phyloP scores from a whole-genome alignment of 1,140 invertebrate species.

The Geopemphigus sp. region DNA sequence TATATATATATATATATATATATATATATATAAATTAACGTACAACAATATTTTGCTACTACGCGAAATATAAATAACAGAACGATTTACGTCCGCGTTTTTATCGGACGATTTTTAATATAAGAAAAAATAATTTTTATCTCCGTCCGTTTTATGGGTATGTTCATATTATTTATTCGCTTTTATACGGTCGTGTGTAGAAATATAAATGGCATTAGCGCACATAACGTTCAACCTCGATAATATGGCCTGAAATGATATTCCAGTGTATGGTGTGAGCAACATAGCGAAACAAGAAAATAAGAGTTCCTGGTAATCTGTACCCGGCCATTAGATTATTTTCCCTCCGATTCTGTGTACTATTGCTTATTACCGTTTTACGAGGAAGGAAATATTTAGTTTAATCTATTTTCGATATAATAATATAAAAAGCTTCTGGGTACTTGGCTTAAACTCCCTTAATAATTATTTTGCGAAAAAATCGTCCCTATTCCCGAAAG shows the following conservation, averaged over 20 bases:
- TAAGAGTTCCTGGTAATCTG: neutral
- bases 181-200: neutral
- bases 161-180: neutral
- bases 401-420: neutral
- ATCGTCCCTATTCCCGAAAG: too few relatives aligned
- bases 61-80: too few relatives aligned
- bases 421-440: neutral
- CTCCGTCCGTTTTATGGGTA: neutral
- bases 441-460: neutral
- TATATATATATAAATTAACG: too few relatives aligned
- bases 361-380: constrained; percentile 1
- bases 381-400: neutral
- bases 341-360: neutral
- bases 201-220: neutral
- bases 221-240: neutral
- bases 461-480: neutral
- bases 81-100: too few relatives aligned
- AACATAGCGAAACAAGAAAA: constrained; percentile 4
- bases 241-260: neutral
- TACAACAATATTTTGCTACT: too few relatives aligned
- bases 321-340: neutral
- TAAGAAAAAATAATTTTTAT: neutral
- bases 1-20: too few relatives aligned
- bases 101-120: neutral
- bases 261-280: neutral